A percentile compares a stretch with the other conserved stretches of the same genome.
Conservation (phyloP, 2,888 invertebrate species). For the Cheilosia urbana region DNA sequence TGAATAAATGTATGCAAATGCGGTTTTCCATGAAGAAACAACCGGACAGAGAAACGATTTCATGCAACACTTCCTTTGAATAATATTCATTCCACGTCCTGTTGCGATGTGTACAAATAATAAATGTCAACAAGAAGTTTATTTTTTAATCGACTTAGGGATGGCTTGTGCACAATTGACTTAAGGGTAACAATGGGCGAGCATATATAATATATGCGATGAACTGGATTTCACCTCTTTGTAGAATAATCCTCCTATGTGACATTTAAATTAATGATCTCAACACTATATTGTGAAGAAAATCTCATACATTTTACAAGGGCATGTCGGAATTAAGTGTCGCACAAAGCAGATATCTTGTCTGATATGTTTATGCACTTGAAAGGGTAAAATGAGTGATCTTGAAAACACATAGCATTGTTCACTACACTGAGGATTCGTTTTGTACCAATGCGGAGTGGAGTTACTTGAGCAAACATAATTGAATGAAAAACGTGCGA, state of each 20-base stretch:
- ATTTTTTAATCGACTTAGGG: conserved; percentile 66
- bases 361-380: conserved; percentile 3
- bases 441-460: neutral
- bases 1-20: conserved; percentile 51
- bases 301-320: conserved; percentile 63
- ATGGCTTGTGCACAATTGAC: conserved; percentile 45
- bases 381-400: conserved; percentile 26
- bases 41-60: conserved; percentile 6
- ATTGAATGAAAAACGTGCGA: conserved; percentile 68
- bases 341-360: neutral
- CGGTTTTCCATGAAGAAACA: neutral
- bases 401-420: neutral
- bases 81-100: conserved; percentile 25
- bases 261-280: conserved; percentile 76
- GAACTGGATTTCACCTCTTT: conserved; percentile 58
- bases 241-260: conserved; percentile 40
- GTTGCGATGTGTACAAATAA: conserved; percentile 40
- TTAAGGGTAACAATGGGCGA: conserved; percentile 5
- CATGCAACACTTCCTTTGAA: conserved; percentile 24
- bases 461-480: conserved; percentile 24
- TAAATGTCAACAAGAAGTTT: conserved; percentile 69
- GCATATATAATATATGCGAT: conserved; percentile 24
- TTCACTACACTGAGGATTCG: neutral
- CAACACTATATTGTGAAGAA: conserved; percentile 57
- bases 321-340: conserved; percentile 69